A percentile compares a stretch with the other conserved stretches of the same genome.
Evolutionary conservation across 2,797 vertebrate species (phyloP).

Genomic region (Phoeniculus purpureus): DNA sequence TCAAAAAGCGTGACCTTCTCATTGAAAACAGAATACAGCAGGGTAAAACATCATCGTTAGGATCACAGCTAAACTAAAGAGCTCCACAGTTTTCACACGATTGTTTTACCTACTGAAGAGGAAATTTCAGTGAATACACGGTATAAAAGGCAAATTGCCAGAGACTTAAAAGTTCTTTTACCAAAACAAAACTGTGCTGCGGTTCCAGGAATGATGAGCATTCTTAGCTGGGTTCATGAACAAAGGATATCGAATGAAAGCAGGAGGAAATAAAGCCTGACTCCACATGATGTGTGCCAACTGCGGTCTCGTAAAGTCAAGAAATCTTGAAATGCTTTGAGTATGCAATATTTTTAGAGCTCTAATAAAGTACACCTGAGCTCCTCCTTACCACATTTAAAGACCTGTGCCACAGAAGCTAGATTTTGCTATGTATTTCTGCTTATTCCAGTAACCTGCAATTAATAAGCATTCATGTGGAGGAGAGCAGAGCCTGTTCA

Average conservation of each 20-base stretch:
- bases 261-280: constrained; percentile 39
- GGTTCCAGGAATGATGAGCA: background rate
- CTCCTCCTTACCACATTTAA: constrained; percentile 50
- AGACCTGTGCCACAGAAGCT: constrained; percentile 2
- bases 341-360: constrained; percentile 44
- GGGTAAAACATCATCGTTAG: background rate
- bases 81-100: background rate
- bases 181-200: background rate
- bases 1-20: background rate
- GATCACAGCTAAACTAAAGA: background rate
- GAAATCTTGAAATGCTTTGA: constrained; percentile 45
- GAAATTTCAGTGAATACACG: background rate
- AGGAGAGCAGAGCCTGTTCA: constrained; percentile 16
- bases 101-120: background rate
- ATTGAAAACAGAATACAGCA: background rate
- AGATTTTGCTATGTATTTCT: constrained; percentile 30
- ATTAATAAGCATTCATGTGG: constrained; percentile 30
- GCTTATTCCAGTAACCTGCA: constrained; percentile 21
- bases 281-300: background rate
- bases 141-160: background rate
- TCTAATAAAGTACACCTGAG: constrained; percentile 53
- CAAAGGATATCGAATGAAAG: constrained; percentile 26
- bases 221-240: background rate
- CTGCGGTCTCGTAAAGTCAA: constrained; percentile 35
- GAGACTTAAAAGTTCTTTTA: background rate